These are phyloP conservation scores for Panurus biarmicus DNA, from an alignment of 2,113 vertebrate species.

Conservation along the genomic window DNA sequence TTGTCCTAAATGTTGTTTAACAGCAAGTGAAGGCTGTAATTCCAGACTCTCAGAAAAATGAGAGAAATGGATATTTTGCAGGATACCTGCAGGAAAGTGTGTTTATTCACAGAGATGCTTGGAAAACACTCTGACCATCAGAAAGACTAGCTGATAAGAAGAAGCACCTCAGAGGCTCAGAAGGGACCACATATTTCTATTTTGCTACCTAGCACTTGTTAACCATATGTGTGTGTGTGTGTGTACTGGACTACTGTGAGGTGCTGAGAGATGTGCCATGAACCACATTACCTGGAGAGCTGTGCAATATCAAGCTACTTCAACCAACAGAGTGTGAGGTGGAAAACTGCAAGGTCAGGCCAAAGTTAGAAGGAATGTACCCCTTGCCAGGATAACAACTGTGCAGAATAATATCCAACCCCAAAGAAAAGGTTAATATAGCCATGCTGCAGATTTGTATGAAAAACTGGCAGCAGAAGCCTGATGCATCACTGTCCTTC, in stretches of 20 bases:
- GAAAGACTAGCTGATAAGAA: not conserved
- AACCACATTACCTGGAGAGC: not conserved
- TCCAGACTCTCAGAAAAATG: constrained; percentile 41
- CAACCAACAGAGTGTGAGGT: not conserved
- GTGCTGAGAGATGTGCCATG: not conserved
- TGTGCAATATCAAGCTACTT: not conserved
- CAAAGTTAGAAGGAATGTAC: not conserved
- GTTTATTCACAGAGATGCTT: not conserved
- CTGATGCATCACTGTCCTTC: not conserved
- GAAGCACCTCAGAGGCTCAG: not conserved
- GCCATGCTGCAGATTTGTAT: not conserved
- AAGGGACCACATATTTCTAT: not conserved
- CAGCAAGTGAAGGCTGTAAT: not conserved
- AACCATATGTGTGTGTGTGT: not conserved
- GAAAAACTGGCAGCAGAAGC: not conserved
- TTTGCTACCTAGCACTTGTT: not conserved
- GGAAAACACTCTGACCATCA: not conserved
- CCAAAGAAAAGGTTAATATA: not conserved
- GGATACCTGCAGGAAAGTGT: constrained; percentile 37
- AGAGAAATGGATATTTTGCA: constrained; percentile 32
- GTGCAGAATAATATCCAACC: not conserved
- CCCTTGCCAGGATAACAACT: not conserved
- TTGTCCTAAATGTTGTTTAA: not conserved
- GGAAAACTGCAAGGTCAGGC: not conserved
- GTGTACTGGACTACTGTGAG: not conserved